phyloP scores from a whole-genome alignment of 2,113 vertebrate genomes.

The Myiopsitta monachus region DNA sequence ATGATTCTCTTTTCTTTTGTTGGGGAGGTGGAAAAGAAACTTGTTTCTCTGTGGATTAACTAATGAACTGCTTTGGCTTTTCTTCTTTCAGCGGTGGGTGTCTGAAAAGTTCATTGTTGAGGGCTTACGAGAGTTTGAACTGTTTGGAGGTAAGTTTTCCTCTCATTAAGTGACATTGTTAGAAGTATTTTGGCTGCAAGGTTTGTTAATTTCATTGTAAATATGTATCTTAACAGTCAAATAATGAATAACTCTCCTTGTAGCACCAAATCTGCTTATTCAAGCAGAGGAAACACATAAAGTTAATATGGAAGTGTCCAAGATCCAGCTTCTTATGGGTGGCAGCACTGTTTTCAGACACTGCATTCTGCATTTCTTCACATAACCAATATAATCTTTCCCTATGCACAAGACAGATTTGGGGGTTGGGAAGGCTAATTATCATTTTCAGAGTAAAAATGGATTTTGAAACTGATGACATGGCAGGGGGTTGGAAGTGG shows the following conservation, averaged over 20 bases:
- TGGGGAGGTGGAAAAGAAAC: background rate
- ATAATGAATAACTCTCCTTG: background rate
- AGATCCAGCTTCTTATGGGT: background rate
- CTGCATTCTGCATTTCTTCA: background rate
- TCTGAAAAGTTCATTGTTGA: slow-evolving; percentile 98
- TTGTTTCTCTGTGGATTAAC: slow-evolving; percentile 8
- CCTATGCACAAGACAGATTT: background rate
- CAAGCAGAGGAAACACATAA: background rate
- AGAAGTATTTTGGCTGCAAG: background rate
- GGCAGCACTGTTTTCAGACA: background rate
- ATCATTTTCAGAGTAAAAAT: background rate
- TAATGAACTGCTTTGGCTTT: background rate
- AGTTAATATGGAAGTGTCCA: background rate
- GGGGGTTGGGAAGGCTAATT: background rate
- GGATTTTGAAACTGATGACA: background rate
- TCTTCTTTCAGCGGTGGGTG: slow-evolving; percentile 90
- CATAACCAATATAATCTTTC: background rate
- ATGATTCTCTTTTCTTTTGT: background rate
- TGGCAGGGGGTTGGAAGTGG: background rate
- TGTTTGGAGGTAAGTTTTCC: slow-evolving; percentile 91
- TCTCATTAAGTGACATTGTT: accelerated
- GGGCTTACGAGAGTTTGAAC: slow-evolving; percentile 94
- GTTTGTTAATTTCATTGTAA: background rate
- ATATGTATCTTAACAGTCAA: background rate
- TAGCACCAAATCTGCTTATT: background rate